phyloP scores from a whole-genome alignment of 2,888 invertebrate species.

The Geotrupes spiniger region DNA sequence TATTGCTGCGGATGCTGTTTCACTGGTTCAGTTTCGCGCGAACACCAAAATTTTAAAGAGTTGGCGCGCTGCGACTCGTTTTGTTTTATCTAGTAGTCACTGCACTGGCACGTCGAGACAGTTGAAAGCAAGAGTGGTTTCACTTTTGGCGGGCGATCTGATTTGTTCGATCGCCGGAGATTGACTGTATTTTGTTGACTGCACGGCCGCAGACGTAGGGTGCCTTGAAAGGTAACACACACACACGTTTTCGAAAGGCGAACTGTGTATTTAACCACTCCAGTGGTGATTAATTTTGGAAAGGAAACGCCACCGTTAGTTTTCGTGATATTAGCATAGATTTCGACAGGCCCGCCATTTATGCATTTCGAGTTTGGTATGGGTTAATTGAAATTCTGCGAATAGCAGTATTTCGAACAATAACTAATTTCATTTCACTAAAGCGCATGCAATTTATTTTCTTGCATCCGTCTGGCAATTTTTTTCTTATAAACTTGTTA shows the following conservation, averaged over 20 bases:
- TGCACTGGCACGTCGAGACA: constrained; percentile 3
- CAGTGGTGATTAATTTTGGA: constrained; percentile 2
- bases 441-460: too few relatives aligned
- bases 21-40: too few relatives aligned
- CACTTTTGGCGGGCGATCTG: constrained; percentile 35
- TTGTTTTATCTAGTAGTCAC: constrained; percentile 11
- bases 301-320: constrained; percentile 1
- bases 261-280: constrained; percentile 14
- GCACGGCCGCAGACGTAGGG: constrained; percentile 18
- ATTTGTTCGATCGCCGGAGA: constrained; percentile 37
- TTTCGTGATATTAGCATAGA: too few relatives aligned
- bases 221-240: constrained; percentile 19
- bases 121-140: constrained; percentile 36
- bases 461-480: too few relatives aligned
- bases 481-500: too few relatives aligned
- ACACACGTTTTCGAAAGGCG: constrained; percentile 21
- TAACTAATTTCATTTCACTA: too few relatives aligned
- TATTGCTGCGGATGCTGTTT: too few relatives aligned
- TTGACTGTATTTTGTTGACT: constrained; percentile 33
- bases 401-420: too few relatives aligned
- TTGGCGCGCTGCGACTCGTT: constrained; percentile 10
- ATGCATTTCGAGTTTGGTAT: too few relatives aligned
- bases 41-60: not conserved
- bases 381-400: too few relatives aligned
- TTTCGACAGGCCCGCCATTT: too few relatives aligned